Conservation (phyloP, 1,140 invertebrate genomes). For the Drosophila busckii region DNA sequence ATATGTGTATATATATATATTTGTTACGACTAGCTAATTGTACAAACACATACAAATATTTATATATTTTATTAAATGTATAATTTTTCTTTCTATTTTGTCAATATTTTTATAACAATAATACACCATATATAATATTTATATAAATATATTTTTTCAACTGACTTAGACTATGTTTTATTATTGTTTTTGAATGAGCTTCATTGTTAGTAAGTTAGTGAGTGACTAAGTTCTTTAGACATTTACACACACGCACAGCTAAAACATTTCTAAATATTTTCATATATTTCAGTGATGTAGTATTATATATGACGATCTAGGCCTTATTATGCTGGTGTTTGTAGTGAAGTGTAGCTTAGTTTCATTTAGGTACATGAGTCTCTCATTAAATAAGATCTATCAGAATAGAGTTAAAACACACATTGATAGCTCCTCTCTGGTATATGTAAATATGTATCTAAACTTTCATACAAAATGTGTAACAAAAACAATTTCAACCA, state of each 20-base stretch:
- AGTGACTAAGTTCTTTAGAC: constrained; percentile 18
- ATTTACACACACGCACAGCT: constrained; percentile 39
- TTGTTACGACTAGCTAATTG: constrained; percentile 57
- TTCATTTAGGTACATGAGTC: constrained; percentile 74
- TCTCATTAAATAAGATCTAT: constrained; percentile 56
- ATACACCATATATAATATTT: constrained; percentile 65
- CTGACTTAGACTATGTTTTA: constrained; percentile 35
- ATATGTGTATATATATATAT: constrained; percentile 14
- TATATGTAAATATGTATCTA: constrained; percentile 22
- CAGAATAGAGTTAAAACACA: constrained; percentile 38
- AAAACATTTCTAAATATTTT: constrained; percentile 62
- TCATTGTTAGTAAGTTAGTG: constrained; percentile 7
- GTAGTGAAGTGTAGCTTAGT: constrained; percentile 51
- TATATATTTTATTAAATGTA: constrained; percentile 9
- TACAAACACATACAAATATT: constrained; percentile 67
- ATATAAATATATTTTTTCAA: constrained; percentile 37
- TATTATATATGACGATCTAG: constrained; percentile 32
- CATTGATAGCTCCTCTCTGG: constrained; percentile 27
- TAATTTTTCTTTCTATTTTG: constrained; percentile 29
- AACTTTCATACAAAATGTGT: constrained; percentile 36
- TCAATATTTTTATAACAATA: constrained; percentile 35
- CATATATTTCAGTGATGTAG: background rate
- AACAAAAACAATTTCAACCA: constrained; percentile 1
- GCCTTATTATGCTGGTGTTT: constrained; percentile 8
- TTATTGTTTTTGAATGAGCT: constrained; percentile 25